Conservation (phyloP, 2,797 vertebrate species). For the Betta splendens region DNA sequence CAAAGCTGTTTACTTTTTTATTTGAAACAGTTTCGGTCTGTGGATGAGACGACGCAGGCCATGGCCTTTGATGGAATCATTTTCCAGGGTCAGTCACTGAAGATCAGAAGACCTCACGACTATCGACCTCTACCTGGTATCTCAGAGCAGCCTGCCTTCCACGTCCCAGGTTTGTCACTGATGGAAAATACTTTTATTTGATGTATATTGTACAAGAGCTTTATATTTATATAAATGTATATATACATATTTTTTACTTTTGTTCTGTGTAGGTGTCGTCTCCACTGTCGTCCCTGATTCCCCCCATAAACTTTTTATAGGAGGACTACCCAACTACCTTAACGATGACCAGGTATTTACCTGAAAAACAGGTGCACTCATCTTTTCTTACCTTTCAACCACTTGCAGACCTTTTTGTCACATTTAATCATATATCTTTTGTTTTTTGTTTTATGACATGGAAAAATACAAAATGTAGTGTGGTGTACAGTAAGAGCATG, state of each 20-base stretch:
- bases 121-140: conserved; percentile 81
- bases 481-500: not conserved
- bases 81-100: conserved; percentile 83
- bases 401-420: conserved; percentile 31
- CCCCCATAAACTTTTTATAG: conserved; percentile 83
- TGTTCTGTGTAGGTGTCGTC: conserved; percentile 72
- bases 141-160: conserved; percentile 82
- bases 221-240: not conserved
- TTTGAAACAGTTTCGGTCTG: conserved; percentile 83
- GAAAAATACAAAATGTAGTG: not conserved
- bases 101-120: conserved; percentile 82
- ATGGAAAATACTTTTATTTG: accelerated
- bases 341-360: conserved; percentile 83
- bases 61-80: conserved; percentile 84
- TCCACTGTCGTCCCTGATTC: conserved; percentile 86
- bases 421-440: conserved; percentile 20
- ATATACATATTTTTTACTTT: not conserved
- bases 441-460: conserved; percentile 4
- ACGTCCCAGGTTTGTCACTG: conserved; percentile 77
- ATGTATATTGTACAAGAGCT: too few relatives aligned
- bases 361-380: conserved; percentile 27
- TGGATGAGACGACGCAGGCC: conserved; percentile 84
- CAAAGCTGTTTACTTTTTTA: not conserved
- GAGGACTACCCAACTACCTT: conserved; percentile 83
- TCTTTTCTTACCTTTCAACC: conserved; percentile 13